phyloP scores from a whole-genome alignment of 1,140 invertebrate genomes.

The Battus philenor region DNA sequence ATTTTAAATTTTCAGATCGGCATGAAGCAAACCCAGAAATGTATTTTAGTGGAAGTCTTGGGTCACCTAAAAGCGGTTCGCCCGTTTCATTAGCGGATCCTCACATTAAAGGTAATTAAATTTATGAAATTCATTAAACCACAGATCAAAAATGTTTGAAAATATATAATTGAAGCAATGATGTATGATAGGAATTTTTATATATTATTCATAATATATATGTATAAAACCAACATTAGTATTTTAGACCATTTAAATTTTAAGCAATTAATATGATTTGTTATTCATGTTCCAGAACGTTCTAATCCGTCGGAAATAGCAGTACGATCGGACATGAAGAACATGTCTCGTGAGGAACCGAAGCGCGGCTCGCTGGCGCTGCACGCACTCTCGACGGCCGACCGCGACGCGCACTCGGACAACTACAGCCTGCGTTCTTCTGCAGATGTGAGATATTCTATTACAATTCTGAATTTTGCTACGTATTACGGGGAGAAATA shows the following conservation, averaged over 20 bases:
- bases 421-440: slow-evolving; percentile 72
- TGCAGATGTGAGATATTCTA: slow-evolving; percentile 48
- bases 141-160: no score
- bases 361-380: slow-evolving; percentile 47
- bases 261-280: no score
- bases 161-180: no score
- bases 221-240: no score
- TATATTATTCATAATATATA: no score
- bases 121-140: no score
- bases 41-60: slow-evolving; percentile 68
- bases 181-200: no score
- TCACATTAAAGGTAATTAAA: slow-evolving; percentile 48
- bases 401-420: slow-evolving; percentile 66
- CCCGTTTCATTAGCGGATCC: slow-evolving; percentile 54
- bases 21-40: slow-evolving; percentile 71
- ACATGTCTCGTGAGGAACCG: slow-evolving; percentile 39
- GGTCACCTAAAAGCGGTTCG: slow-evolving; percentile 56
- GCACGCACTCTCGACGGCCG: slow-evolving; percentile 42
- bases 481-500: no score
- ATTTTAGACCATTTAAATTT: no score
- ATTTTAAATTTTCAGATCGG: slow-evolving; percentile 55
- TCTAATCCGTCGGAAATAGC: slow-evolving; percentile 54
- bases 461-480: no score
- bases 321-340: slow-evolving; percentile 46
- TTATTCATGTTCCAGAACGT: slow-evolving; percentile 35